Percentiles rank a stretch among this genome's conserved stretches.
phyloP scores from a whole-genome alignment of 2,113 vertebrate species.

The Probosciger aterrimus region DNA sequence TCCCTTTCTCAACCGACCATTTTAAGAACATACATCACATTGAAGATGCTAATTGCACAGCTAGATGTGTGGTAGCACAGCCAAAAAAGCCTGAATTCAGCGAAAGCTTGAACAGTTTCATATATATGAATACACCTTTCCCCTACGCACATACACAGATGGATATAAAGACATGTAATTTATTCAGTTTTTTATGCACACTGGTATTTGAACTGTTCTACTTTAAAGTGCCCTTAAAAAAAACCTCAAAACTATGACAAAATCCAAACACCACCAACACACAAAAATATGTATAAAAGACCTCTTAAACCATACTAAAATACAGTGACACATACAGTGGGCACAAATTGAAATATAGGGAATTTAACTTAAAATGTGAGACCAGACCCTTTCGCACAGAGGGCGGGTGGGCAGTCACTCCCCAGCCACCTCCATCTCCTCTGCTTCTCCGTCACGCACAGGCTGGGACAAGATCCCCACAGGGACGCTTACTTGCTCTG shows the following conservation, averaged over 20 bases:
- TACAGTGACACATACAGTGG: background rate
- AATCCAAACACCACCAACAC: background rate
- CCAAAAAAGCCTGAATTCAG: background rate
- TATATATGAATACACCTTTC: background rate
- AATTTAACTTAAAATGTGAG: background rate
- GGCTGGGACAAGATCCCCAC: background rate
- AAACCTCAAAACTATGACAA: accelerated
- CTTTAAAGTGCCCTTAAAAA: background rate
- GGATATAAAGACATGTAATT: background rate
- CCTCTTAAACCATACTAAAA: background rate
- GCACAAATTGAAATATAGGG: background rate
- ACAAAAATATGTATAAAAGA: background rate
- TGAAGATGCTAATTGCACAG: too few species aligned
- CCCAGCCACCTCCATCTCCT: background rate
- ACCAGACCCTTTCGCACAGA: too few species aligned
- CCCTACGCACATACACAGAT: accelerated
- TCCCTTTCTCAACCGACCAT: background rate
- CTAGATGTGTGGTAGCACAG: background rate
- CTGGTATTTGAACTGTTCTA: accelerated
- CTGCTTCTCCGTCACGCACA: accelerated
- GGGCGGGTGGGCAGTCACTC: background rate
- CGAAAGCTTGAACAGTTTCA: too few species aligned
- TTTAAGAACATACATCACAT: background rate
- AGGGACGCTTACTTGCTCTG: background rate
- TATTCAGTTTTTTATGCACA: background rate